Conservation (phyloP, 2,797 vertebrate genomes). For the Sebastes wilsoni region DNA sequence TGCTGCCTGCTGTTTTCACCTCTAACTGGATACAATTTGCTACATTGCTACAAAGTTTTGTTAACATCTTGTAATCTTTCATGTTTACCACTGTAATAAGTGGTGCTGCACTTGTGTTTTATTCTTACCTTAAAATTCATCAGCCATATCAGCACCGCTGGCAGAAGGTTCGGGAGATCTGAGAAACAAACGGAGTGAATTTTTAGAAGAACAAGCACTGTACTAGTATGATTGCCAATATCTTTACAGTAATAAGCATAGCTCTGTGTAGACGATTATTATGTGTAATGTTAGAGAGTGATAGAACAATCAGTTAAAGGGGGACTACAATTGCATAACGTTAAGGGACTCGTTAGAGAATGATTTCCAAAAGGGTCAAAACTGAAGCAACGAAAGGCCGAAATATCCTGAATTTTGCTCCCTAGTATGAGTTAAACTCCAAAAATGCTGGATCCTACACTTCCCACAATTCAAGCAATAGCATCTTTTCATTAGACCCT, state of each 20-base stretch:
- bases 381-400: neutral
- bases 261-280: neutral
- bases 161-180: conserved; percentile 47
- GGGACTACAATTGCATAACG: neutral
- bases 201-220: neutral
- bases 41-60: neutral
- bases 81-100: neutral
- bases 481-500: neutral
- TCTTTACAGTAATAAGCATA: neutral
- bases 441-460: neutral
- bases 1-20: neutral
- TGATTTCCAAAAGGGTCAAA: neutral
- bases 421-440: neutral
- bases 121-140: conserved; percentile 57
- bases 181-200: neutral
- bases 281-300: neutral
- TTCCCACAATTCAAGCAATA: neutral
- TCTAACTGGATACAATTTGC: neutral
- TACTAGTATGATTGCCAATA: neutral
- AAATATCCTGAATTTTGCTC: neutral
- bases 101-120: neutral
- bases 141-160: conserved; percentile 36
- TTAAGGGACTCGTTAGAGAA: neutral
- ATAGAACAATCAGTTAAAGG: neutral
- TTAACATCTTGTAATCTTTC: neutral